These are phyloP conservation scores for Alethe castanea DNA, from an alignment of 2,113 vertebrate genomes.

Conservation along the genomic window DNA sequence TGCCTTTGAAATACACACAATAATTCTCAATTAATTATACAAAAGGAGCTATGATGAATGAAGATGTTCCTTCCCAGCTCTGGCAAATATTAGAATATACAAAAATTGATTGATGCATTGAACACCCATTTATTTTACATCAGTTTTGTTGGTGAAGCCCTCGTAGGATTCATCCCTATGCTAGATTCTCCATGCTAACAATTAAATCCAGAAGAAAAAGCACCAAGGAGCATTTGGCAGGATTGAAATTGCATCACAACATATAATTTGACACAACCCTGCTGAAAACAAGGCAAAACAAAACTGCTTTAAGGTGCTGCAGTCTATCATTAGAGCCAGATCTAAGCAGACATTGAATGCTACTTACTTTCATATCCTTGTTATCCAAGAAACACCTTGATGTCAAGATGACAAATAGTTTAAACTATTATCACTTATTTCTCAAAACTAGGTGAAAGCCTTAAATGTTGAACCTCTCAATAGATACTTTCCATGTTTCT, in stretches of 20 bases:
- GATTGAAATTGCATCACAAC: neutral
- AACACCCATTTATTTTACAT: neutral
- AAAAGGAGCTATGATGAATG: neutral
- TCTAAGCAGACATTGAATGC: neutral
- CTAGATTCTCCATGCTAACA: neutral
- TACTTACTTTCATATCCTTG: neutral
- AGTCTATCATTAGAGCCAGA: neutral
- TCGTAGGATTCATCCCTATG: neutral
- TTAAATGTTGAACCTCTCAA: neutral
- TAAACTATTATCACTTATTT: neutral
- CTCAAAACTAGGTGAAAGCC: neutral
- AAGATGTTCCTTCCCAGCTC: neutral
- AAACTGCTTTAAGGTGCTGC: neutral
- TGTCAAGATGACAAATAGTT: neutral
- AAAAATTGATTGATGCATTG: neutral
- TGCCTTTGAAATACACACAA: neutral
- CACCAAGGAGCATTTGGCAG: rapidly evolving
- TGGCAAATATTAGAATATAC: neutral
- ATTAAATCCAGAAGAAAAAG: neutral
- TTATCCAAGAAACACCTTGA: neutral
- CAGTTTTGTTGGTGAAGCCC: neutral
- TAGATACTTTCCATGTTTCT: neutral
- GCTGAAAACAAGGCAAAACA: neutral
- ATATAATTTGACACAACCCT: neutral
- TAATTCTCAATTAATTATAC: neutral